phyloP scores from a whole-genome alignment of 2,797 vertebrate species.

The Brachymystax lenok region DNA sequence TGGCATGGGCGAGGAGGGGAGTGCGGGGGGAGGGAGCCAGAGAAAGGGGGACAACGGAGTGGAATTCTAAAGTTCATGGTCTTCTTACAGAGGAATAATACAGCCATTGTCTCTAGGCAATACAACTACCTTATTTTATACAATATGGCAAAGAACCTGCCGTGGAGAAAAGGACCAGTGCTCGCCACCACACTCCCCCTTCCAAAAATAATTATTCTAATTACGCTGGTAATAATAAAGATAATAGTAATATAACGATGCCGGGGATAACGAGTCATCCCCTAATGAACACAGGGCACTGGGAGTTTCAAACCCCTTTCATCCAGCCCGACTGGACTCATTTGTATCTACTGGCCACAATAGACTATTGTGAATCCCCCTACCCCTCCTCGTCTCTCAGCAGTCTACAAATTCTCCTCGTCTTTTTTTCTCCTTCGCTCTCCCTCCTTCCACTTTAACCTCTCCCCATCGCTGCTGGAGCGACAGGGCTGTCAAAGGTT shows the following conservation, averaged over 20 bases:
- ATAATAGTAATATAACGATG: conserved; percentile 25
- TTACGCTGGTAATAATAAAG: conserved; percentile 29
- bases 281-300: conserved; percentile 81
- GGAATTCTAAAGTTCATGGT: conserved; percentile 85
- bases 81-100: conserved; percentile 85
- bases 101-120: conserved; percentile 83
- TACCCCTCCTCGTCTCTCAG: conserved; percentile 51
- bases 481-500: conserved; percentile 88
- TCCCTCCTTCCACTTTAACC: conserved; percentile 39
- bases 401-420: conserved; percentile 34
- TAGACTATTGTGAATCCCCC: conserved; percentile 85
- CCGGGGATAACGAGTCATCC: conserved; percentile 82
- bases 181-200: conserved; percentile 13
- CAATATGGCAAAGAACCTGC: conserved; percentile 77
- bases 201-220: conserved; percentile 69
- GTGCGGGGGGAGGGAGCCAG: conserved; percentile 6
- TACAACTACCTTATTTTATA: conserved; percentile 78
- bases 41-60: conserved; percentile 46
- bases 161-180: conserved; percentile 81
- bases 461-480: conserved; percentile 37
- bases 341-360: conserved; percentile 83
- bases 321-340: conserved; percentile 75
- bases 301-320: conserved; percentile 67
- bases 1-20: conserved; percentile 62
- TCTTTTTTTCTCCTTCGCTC: conserved; percentile 23